phyloP scores from a whole-genome alignment of 92 coral and sea anemone genomes.

The Meandrina meandrites region DNA sequence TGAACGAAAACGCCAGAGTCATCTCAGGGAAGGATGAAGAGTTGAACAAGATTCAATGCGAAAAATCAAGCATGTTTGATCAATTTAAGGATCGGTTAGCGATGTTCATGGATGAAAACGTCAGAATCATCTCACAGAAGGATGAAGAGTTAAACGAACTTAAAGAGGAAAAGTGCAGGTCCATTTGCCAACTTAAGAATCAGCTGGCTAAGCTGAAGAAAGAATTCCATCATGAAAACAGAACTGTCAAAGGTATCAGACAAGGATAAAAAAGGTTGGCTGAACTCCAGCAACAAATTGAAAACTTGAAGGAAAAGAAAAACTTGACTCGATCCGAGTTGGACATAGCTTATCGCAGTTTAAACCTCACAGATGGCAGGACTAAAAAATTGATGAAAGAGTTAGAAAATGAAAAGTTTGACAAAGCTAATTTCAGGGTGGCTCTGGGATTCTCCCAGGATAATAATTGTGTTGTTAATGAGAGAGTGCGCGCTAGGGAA shows the following conservation, averaged over 20 bases:
- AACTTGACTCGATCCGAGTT: no score
- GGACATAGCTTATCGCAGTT: no score
- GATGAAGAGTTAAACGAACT: neutral
- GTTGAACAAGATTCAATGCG: neutral
- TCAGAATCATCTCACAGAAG: neutral
- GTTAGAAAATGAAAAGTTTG: no score
- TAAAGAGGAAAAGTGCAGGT: neutral
- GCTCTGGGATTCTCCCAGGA: no score
- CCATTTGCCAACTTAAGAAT: neutral
- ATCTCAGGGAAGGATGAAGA: neutral
- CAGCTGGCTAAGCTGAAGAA: neutral
- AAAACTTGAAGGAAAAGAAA: no score
- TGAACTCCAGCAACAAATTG: no score
- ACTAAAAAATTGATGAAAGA: no score
- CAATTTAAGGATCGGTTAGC: neutral
- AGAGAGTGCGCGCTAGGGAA: no score
- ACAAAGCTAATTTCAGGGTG: no score
- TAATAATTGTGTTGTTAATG: no score
- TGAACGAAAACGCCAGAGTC: neutral
- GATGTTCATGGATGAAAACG: neutral
- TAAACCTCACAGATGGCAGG: no score
- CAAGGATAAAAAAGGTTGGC: neutral
- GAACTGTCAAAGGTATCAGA: neutral
- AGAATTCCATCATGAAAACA: neutral
- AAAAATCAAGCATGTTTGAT: neutral